Evolutionary conservation across 2,888 invertebrate species (phyloP), one percentile per base, ranked within the genome.

Genomic region (Dryomyza anilis): DNA sequence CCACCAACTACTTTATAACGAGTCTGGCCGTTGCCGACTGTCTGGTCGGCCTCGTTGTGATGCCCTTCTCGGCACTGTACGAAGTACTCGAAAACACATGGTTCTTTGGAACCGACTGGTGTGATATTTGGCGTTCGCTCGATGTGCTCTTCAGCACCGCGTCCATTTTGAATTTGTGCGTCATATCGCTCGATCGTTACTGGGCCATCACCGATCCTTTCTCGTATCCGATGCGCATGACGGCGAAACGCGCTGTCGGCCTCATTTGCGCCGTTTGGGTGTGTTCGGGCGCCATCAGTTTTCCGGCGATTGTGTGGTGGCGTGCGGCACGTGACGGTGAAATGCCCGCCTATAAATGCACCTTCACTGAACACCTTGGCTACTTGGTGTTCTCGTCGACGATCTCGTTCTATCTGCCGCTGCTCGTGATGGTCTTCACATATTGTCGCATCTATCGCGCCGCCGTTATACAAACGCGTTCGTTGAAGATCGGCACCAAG

Each of bases 121-220:
- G 98, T 82, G 98, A 99, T 80, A 89, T 97, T 23, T 99, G 98
- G 97, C 89, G 97, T 62, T 97, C 97, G 0, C 83, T 98, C 69
- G 98, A 99, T 80, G 98, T 99, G 2, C 87, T 98, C 1, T 98
- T 97, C 75, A 96, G 96, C 75, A 98, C 99, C 0, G 98, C 98
- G 5, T 97, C 97, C 12, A 99, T 99, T 74, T 86, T 98, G 58
- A 98, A 98, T 84, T 86, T 99, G 62, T 98, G 98, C 84, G 96
- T 98, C 30, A 99, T 98, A 76, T 95, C 96, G 0, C 82, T 98
- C 75, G 98, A 98, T 82, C 89, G 97, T 19, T 99, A 98, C 84
- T 97, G 98, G 97, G 98, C 98, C 52, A 98, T 98, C 69, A 97
- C 96, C 14, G 97, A 98, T 84, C 98, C 99, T 0, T 96, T 99